Conservation (phyloP, 2,888 invertebrate species). For the Tupiocoris notatus region DNA sequence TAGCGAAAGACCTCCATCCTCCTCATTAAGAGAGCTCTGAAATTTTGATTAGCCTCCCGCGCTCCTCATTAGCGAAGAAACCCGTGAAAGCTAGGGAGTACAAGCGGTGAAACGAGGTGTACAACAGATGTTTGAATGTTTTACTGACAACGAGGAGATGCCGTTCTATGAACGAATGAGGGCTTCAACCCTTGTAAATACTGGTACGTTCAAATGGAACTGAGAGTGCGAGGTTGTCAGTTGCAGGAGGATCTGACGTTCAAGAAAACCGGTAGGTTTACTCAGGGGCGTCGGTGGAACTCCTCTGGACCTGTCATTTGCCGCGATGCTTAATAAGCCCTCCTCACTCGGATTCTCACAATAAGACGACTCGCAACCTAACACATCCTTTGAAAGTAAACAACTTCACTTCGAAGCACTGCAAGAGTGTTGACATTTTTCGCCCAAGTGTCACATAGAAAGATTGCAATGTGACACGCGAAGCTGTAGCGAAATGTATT, state of each 20-base stretch:
- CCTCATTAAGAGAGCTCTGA: neutral
- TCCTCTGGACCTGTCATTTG: neutral
- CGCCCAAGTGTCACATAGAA: too few species aligned
- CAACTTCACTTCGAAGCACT: too few species aligned
- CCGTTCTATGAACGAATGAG: neutral
- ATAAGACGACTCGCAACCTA: neutral
- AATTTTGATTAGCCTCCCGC: neutral
- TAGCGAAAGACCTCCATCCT: neutral
- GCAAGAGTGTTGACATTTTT: too few species aligned
- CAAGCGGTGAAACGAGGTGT: neutral
- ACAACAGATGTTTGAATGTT: too few species aligned
- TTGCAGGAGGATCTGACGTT: neutral
- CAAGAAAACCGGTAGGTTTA: neutral
- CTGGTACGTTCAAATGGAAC: neutral
- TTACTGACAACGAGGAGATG: neutral
- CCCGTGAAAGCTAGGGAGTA: too few species aligned
- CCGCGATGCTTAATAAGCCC: neutral
- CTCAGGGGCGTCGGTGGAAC: neutral
- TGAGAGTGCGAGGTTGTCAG: neutral
- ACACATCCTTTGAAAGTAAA: too few species aligned
- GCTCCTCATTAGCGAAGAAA: neutral
- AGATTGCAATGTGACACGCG: too few species aligned
- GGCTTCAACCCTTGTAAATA: neutral
- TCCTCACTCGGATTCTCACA: neutral
- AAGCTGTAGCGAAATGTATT: too few species aligned